Conservation (phyloP, 2,888 invertebrate species). For the Phytoseiulus persimilis region DNA sequence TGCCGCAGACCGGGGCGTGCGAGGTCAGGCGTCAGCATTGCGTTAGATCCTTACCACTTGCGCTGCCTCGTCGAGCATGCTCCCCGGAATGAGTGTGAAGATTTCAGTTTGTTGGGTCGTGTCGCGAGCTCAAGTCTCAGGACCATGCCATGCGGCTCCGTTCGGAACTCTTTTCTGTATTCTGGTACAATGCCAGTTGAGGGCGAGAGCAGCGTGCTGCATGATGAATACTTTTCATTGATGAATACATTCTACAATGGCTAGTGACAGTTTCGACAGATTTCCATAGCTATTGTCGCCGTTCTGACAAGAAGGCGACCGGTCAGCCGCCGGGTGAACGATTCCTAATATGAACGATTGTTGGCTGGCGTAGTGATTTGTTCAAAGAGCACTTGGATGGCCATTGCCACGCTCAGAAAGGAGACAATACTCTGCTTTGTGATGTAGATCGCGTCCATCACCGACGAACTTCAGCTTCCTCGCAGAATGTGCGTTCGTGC, state of each 20-base stretch:
- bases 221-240: neutral
- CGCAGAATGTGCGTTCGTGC: constrained; percentile 12
- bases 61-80: too few species aligned
- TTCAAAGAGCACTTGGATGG: neutral
- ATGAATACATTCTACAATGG: neutral
- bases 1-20: too few species aligned
- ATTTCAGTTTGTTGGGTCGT: too few species aligned
- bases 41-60: too few species aligned
- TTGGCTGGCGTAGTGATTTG: neutral
- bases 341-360: neutral
- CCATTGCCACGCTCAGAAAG: neutral
- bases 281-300: neutral
- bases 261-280: neutral
- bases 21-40: too few species aligned
- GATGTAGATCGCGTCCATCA: neutral
- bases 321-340: neutral
- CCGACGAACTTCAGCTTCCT: neutral
- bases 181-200: neutral
- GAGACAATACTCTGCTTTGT: constrained; percentile 12
- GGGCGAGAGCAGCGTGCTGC: neutral
- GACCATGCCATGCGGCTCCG: too few species aligned
- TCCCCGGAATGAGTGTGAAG: too few species aligned
- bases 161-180: too few species aligned
- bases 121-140: too few species aligned
- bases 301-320: neutral